Evolutionary conservation across 2,888 invertebrate species (phyloP).

Genomic region (Nemotelus pantherinus): DNA sequence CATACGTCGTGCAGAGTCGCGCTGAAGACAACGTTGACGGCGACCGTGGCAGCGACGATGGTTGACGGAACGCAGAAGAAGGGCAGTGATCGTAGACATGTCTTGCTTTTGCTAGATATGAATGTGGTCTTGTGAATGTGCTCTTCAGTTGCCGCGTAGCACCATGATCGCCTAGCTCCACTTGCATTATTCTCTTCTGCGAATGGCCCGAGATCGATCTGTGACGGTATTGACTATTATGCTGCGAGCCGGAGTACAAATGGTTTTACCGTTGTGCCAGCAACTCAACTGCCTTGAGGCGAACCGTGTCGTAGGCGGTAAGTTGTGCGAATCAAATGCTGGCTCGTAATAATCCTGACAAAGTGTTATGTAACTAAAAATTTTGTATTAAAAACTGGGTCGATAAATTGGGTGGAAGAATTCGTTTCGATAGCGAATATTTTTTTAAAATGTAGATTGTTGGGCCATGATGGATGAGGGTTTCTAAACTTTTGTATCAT

Average conservation of each 20-base stretch:
- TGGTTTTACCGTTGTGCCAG: slow-evolving; percentile 35
- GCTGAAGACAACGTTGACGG: not conserved
- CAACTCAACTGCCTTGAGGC: slow-evolving; percentile 13
- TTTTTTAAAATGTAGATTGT: no score
- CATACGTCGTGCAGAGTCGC: not conserved
- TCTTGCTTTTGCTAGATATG: slow-evolving; percentile 26
- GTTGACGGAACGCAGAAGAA: slow-evolving; percentile 29
- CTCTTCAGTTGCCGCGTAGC: slow-evolving; percentile 31
- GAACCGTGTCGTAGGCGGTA: not conserved
- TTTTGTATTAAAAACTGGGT: no score
- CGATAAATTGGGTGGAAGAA: no score
- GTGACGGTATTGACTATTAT: slow-evolving; percentile 32
- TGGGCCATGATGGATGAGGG: no score
- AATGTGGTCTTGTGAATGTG: not conserved
- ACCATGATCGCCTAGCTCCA: slow-evolving; percentile 12
- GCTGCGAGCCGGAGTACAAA: slow-evolving; percentile 15
- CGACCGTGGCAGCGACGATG: slow-evolving; percentile 13
- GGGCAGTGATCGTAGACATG: slow-evolving; percentile 23
- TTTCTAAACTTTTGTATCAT: no score
- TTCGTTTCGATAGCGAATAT: no score
- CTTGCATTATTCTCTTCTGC: slow-evolving; percentile 2
- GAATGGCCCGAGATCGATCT: slow-evolving; percentile 21
- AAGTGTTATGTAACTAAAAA: no score
- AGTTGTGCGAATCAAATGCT: not conserved
- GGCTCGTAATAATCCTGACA: no score